Conservation (phyloP, 1,140 invertebrate genomes). For the Leptestheria dahalacensis region DNA sequence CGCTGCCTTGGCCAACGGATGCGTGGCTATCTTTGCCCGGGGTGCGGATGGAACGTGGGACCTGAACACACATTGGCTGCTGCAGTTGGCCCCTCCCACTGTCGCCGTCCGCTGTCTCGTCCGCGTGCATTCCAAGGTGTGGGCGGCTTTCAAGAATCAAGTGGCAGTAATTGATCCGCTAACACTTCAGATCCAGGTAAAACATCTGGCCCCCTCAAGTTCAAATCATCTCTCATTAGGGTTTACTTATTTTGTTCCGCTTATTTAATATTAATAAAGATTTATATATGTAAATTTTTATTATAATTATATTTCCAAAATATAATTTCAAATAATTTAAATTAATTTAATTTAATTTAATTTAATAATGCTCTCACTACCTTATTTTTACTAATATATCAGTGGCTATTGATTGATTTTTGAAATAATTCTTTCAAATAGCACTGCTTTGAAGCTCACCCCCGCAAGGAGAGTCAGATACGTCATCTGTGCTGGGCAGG, state of each 20-base stretch:
- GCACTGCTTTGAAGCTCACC: constrained; percentile 80
- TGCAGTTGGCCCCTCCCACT: constrained; percentile 79
- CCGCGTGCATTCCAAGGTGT: constrained; percentile 75
- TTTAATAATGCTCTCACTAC: no score
- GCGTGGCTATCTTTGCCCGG: constrained; percentile 81
- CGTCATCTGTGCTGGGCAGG: constrained; percentile 87
- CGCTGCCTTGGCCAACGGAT: constrained; percentile 88
- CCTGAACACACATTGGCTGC: constrained; percentile 72
- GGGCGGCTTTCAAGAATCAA: constrained; percentile 94
- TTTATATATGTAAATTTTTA: no score
- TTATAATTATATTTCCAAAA: no score
- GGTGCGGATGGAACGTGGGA: constrained; percentile 84
- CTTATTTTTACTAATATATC: no score
- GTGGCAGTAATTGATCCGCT: constrained; percentile 85
- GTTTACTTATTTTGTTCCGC: no score
- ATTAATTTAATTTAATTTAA: no score
- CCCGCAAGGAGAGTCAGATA: constrained; percentile 86
- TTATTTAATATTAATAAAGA: no score
- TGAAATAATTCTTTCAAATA: constrained; percentile 16
- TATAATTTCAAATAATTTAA: no score
- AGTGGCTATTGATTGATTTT: neutral
- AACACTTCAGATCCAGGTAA: constrained; percentile 37
- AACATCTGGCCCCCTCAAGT: no score
- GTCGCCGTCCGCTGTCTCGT: constrained; percentile 72
- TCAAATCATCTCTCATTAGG: no score